These are phyloP conservation scores for Menura novaehollandiae DNA, from an alignment of 2,113 vertebrate species.

Conservation along the genomic window DNA sequence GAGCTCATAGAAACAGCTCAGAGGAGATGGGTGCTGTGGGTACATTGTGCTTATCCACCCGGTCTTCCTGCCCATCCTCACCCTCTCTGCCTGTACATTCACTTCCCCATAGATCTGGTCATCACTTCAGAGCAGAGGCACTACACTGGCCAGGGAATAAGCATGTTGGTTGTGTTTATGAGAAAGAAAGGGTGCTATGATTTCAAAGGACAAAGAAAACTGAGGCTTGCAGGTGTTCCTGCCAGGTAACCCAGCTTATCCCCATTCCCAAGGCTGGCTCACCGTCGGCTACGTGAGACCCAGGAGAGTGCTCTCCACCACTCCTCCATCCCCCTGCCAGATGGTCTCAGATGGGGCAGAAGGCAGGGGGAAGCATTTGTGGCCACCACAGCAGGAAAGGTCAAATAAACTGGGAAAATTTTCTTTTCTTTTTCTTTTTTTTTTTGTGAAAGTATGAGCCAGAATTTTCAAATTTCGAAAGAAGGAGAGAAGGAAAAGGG, in stretches of 20 bases:
- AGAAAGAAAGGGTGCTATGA: not conserved
- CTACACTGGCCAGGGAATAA: not conserved
- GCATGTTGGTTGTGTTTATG: fast-evolving
- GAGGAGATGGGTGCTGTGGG: not conserved
- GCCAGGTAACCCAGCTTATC: not conserved
- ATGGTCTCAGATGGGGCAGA: not conserved
- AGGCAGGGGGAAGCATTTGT: not conserved
- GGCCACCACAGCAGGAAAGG: not conserved
- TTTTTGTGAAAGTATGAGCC: not conserved
- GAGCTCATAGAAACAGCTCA: not conserved
- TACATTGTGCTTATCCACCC: fast-evolving
- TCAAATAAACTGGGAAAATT: not conserved
- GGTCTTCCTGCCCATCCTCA: not conserved
- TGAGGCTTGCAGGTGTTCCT: not conserved
- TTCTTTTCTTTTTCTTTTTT: not conserved
- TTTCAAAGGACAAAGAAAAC: not conserved
- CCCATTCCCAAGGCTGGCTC: not conserved
- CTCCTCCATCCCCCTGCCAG: not conserved
- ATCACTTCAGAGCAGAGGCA: not conserved
- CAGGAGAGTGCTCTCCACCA: not conserved
- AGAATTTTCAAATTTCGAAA: not conserved
- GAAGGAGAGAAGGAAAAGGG: not conserved
- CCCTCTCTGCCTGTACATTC: not conserved
- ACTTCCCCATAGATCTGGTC: not conserved
- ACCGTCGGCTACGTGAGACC: fast-evolving